These are phyloP conservation scores for Nerophis lumbriciformis DNA, from an alignment of 2,113 vertebrate genomes.

Conservation along the genomic window DNA sequence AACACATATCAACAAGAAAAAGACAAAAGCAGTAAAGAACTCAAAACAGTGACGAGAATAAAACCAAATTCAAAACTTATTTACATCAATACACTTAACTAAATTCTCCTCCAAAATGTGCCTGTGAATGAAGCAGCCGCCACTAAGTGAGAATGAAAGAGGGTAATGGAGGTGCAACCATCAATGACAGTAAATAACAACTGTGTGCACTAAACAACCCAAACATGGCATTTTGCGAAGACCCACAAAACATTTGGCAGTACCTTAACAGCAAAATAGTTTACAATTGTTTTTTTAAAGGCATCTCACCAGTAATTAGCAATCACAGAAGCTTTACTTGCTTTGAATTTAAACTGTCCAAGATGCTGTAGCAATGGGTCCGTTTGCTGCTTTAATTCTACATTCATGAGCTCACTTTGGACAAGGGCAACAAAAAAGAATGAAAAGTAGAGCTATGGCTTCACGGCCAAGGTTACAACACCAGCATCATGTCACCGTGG, in stretches of 20 bases:
- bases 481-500: slow-evolving; percentile 15
- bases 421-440: slow-evolving; percentile 21
- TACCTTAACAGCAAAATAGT: slow-evolving; percentile 29
- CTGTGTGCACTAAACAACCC: not conserved
- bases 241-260: slow-evolving; percentile 23
- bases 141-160: no score
- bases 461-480: slow-evolving; percentile 8
- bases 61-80: slow-evolving; percentile 45
- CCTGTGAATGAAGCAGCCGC: slow-evolving; percentile 3
- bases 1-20: slow-evolving; percentile 30
- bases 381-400: slow-evolving; percentile 7
- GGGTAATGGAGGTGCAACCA: slow-evolving; percentile 25
- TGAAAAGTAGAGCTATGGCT: slow-evolving; percentile 21
- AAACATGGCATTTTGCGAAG: not conserved
- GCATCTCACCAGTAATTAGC: not conserved
- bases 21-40: slow-evolving; percentile 32
- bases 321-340: no score
- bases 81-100: slow-evolving; percentile 44
- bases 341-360: slow-evolving; percentile 1
- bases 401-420: slow-evolving; percentile 17
- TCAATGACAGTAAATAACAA: slow-evolving; percentile 24
- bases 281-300: slow-evolving; percentile 17
- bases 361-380: slow-evolving; percentile 3
- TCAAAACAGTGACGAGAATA: slow-evolving; percentile 18
- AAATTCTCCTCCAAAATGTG: slow-evolving; percentile 28